Evolutionary conservation across 2,797 vertebrate genomes (phyloP).

Genomic region (Phaenicophaeus curvirostris): DNA sequence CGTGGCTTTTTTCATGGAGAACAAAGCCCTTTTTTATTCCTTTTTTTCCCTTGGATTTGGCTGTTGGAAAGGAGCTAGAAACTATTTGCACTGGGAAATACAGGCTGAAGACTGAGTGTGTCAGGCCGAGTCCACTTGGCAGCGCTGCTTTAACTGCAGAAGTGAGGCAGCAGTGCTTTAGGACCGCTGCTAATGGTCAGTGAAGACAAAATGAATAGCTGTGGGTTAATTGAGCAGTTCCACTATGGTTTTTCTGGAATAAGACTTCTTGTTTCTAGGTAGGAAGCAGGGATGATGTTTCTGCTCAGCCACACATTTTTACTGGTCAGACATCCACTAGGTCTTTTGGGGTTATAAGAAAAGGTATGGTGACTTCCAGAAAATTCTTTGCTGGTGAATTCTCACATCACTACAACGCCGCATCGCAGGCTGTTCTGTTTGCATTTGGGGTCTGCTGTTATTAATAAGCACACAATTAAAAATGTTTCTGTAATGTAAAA

Average conservation of each 20-base stretch:
- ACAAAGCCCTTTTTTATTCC: constrained; percentile 55
- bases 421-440: background rate
- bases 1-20: background rate
- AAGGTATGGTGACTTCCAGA: background rate
- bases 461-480: background rate
- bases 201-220: constrained; percentile 52
- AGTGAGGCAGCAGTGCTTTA: background rate
- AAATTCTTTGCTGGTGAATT: background rate
- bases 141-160: background rate
- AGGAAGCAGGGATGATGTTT: background rate
- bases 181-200: constrained; percentile 47
- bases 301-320: constrained; percentile 6
- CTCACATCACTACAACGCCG: background rate
- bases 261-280: constrained; percentile 53
- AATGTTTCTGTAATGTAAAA: background rate
- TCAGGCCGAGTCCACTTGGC: background rate
- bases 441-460: background rate
- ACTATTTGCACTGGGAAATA: constrained; percentile 52
- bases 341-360: background rate
- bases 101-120: constrained; percentile 46
- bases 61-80: constrained; percentile 47
- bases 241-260: constrained; percentile 48
- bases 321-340: background rate
- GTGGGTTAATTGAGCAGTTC: constrained; percentile 23
- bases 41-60: background rate